Percentiles rank a stretch among this genome's conserved stretches.
These are phyloP conservation scores for Trichopoda pennipes DNA, from an alignment of 2,888 invertebrate species.

Conservation along the genomic window DNA sequence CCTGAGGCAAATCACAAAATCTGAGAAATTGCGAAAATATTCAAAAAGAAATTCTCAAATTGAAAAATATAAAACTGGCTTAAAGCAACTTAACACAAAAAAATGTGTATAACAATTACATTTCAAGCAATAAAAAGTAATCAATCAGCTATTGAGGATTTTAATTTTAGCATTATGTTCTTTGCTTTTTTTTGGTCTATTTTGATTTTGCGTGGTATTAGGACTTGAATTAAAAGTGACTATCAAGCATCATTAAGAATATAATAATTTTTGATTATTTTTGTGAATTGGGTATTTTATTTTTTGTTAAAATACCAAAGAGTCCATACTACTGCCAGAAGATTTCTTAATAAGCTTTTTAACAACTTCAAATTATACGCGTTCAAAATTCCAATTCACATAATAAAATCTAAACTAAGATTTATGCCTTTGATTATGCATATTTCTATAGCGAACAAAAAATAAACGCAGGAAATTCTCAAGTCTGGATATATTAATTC, in stretches of 20 bases:
- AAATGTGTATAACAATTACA: slow-evolving; percentile 28
- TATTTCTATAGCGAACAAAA: slow-evolving; percentile 49
- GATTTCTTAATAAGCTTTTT: slow-evolving; percentile 80
- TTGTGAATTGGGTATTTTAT: slow-evolving; percentile 76
- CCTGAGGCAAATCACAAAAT: slow-evolving; percentile 35
- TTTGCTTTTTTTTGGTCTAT: slow-evolving; percentile 24
- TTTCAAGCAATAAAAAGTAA: not conserved
- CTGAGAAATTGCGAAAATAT: slow-evolving; percentile 10
- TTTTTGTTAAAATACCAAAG: slow-evolving; percentile 77
- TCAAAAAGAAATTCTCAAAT: slow-evolving; percentile 19
- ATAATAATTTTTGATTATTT: slow-evolving; percentile 53
- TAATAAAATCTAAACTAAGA: slow-evolving; percentile 51
- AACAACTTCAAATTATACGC: slow-evolving; percentile 57
- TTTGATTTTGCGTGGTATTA: slow-evolving; percentile 63
- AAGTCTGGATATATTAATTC: slow-evolving; percentile 67
- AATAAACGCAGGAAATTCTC: slow-evolving; percentile 69
- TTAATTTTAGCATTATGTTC: slow-evolving; percentile 39
- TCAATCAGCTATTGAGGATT: slow-evolving; percentile 24
- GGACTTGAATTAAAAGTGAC: slow-evolving; percentile 50
- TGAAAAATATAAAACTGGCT: slow-evolving; percentile 55
- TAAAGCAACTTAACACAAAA: slow-evolving; percentile 15
- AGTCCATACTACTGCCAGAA: slow-evolving; percentile 81
- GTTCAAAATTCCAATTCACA: slow-evolving; percentile 68
- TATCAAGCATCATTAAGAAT: slow-evolving; percentile 24
- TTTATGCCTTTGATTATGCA: slow-evolving; percentile 58